phyloP scores from a whole-genome alignment of 2,797 vertebrate genomes.

The Sebastes vulpes region DNA sequence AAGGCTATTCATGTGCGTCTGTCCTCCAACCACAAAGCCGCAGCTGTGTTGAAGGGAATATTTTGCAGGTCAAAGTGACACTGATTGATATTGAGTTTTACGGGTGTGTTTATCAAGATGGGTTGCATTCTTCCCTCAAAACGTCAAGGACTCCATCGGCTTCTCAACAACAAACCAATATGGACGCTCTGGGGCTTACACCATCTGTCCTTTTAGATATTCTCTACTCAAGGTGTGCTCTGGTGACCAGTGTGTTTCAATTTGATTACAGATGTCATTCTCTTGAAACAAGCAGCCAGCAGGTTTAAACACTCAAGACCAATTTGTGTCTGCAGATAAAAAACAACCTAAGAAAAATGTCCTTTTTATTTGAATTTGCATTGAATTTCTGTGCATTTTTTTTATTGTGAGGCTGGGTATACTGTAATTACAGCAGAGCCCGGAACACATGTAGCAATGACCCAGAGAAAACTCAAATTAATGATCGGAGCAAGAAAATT shows the following conservation, averaged over 20 bases:
- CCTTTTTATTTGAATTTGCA: slow-evolving; percentile 14
- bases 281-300: not conserved
- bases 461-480: slow-evolving; percentile 21
- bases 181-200: not conserved
- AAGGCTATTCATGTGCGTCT: slow-evolving; percentile 4
- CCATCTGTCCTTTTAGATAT: not conserved
- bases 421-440: slow-evolving; percentile 12
- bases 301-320: slow-evolving; percentile 10
- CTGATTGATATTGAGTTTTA: slow-evolving; percentile 41
- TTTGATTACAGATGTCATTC: not conserved
- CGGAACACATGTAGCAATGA: slow-evolving; percentile 5
- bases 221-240: not conserved
- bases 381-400: not conserved
- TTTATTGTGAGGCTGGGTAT: slow-evolving; percentile 3
- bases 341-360: not conserved
- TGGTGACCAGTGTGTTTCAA: not conserved
- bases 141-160: slow-evolving; percentile 17
- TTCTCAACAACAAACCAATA: not conserved
- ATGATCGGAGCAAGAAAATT: not conserved
- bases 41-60: slow-evolving; percentile 18
- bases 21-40: slow-evolving; percentile 25
- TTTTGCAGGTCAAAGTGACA: slow-evolving; percentile 26
- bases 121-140: slow-evolving; percentile 1
- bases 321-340: not conserved
- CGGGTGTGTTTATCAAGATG: slow-evolving; percentile 26